A percentile compares a stretch with the other conserved stretches of the same genome.
Evolutionary conservation across 1,140 invertebrate species (phyloP).

Genomic region (Apis dorsata): DNA sequence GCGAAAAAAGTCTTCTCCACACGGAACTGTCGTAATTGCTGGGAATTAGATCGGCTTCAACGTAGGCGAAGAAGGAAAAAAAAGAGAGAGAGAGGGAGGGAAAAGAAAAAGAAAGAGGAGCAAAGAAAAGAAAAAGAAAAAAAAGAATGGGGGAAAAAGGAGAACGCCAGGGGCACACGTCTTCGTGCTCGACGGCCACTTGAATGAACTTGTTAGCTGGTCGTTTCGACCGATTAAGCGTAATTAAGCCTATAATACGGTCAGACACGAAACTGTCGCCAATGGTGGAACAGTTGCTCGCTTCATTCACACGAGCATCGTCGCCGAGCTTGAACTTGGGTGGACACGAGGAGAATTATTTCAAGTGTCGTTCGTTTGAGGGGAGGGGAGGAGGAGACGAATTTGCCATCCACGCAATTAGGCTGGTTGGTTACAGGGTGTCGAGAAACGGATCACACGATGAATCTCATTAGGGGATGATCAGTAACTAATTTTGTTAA

Average conservation of each 20-base stretch:
- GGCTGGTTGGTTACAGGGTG: neutral
- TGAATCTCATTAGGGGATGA: neutral
- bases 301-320: slow-evolving; percentile 39
- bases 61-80: slow-evolving; percentile 24
- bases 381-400: neutral
- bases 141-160: neutral
- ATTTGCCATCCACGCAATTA: slow-evolving; percentile 19
- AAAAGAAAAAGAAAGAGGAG: neutral
- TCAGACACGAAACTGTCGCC: slow-evolving; percentile 37
- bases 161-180: slow-evolving; percentile 12
- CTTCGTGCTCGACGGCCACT: slow-evolving; percentile 29
- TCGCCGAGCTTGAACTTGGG: neutral
- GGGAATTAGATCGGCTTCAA: slow-evolving; percentile 53
- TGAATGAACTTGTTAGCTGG: slow-evolving; percentile 63
- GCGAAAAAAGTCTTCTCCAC: slow-evolving; percentile 11
- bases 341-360: slow-evolving; percentile 29
- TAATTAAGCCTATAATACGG: slow-evolving; percentile 61
- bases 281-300: neutral
- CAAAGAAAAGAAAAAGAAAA: neutral
- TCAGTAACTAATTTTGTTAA: neutral
- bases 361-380: slow-evolving; percentile 30
- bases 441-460: neutral
- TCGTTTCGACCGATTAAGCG: slow-evolving; percentile 64
- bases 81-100: neutral
- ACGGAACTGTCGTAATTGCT: slow-evolving; percentile 48